These are phyloP conservation scores for Chrysomallon squamiferum DNA, from an alignment of 1,140 invertebrate species.

Conservation along the genomic window DNA sequence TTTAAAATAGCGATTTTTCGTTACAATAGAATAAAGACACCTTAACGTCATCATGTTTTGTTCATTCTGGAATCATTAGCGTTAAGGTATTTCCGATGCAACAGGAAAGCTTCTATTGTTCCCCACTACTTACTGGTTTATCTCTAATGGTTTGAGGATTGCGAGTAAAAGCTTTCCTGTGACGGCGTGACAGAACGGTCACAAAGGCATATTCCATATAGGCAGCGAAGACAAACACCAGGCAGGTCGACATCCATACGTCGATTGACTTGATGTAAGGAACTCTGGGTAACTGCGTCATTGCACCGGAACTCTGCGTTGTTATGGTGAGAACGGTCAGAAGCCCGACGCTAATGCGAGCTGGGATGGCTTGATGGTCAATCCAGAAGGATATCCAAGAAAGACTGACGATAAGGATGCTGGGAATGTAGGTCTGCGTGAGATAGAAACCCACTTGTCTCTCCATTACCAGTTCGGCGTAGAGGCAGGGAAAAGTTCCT, in stretches of 20 bases:
- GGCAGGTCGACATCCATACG: slow-evolving; percentile 87
- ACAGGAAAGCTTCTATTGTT: no score
- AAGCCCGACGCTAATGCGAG: slow-evolving; percentile 63
- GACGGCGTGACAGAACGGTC: slow-evolving; percentile 33
- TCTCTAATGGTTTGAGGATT: not conserved
- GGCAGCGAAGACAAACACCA: slow-evolving; percentile 84
- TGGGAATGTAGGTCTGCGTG: slow-evolving; percentile 31
- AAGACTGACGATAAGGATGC: slow-evolving; percentile 27
- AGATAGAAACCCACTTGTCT: slow-evolving; percentile 31
- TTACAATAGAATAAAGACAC: no score
- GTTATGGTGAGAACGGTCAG: slow-evolving; percentile 47
- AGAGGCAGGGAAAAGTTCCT: slow-evolving; percentile 27
- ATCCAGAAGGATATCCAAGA: slow-evolving; percentile 76
- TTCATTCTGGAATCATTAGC: no score
- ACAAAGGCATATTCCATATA: slow-evolving; percentile 85
- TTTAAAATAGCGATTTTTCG: no score
- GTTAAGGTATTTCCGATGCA: no score
- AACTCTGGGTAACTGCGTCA: slow-evolving; percentile 62
- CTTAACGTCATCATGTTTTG: no score
- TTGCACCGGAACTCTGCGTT: slow-evolving; percentile 23
- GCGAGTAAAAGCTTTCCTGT: slow-evolving; percentile 1
- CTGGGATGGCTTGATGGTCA: slow-evolving; percentile 65
- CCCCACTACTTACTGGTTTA: not conserved
- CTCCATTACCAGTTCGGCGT: slow-evolving; percentile 19
- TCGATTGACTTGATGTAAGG: slow-evolving; percentile 75